A percentile compares a stretch with the other conserved stretches of the same genome.
These are phyloP conservation scores for Marisa cornuarietis DNA, from an alignment of 1,140 invertebrate genomes.

Conservation along the genomic window DNA sequence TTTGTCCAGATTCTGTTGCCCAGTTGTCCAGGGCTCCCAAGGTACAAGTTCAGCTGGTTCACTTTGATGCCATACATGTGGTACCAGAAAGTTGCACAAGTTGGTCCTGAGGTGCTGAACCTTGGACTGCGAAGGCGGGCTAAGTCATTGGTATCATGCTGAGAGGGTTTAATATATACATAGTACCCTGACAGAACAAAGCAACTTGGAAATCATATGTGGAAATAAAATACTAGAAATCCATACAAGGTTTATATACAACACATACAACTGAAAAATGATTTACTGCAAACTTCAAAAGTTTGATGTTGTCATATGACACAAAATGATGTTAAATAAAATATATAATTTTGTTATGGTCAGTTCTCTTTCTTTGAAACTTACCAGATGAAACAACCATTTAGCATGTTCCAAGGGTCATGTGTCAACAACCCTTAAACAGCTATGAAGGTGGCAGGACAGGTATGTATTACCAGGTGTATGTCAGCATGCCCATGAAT, in stretches of 20 bases:
- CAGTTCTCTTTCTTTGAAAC: too few relatives aligned
- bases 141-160: conserved; percentile 22
- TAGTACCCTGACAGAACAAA: conserved; percentile 29
- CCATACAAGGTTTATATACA: neutral
- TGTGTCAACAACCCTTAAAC: too few relatives aligned
- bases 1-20: conserved; percentile 35
- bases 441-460: too few relatives aligned
- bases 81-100: conserved; percentile 56
- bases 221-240: neutral
- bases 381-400: too few relatives aligned
- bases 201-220: neutral
- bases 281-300: too few relatives aligned
- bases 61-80: conserved; percentile 56
- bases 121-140: conserved; percentile 35
- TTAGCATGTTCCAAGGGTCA: too few relatives aligned
- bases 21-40: conserved; percentile 5
- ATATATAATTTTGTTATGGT: too few relatives aligned
- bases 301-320: too few relatives aligned
- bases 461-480: too few relatives aligned
- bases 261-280: neutral
- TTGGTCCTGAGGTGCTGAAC: conserved; percentile 21
- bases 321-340: too few relatives aligned
- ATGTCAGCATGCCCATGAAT: too few relatives aligned
- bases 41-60: conserved; percentile 57
- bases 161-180: conserved; percentile 38